Percentiles rank a stretch among this genome's conserved stretches.
These are phyloP conservation scores for Carterocephalus palaemon DNA, from an alignment of 2,888 invertebrate genomes.

Conservation along the genomic window DNA sequence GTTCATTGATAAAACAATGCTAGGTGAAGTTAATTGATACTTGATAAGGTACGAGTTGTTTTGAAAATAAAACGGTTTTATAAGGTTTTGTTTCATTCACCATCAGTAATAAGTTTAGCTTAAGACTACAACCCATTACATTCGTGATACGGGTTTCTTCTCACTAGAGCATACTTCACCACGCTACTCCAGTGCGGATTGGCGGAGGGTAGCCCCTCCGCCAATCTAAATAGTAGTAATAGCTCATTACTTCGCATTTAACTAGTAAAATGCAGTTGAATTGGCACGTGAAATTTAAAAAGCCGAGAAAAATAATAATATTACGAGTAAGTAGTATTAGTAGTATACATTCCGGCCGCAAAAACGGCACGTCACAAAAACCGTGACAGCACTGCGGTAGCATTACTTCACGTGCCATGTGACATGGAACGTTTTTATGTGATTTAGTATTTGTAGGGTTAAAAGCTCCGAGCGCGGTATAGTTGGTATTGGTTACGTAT, in stretches of 20 bases:
- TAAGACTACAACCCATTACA: too few relatives aligned
- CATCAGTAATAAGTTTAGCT: too few relatives aligned
- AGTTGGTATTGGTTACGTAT: conserved; percentile 19
- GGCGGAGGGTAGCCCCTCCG: too few relatives aligned
- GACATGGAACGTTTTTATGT: conserved; percentile 20
- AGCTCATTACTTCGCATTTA: too few relatives aligned
- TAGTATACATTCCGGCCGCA: too few relatives aligned
- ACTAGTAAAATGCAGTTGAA: too few relatives aligned
- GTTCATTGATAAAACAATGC: conserved; percentile 60
- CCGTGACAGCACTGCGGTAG: conserved; percentile 10
- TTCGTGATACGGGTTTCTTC: conserved; percentile 4
- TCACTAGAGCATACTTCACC: too few relatives aligned
- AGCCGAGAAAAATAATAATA: too few relatives aligned
- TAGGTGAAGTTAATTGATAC: conserved; percentile 44
- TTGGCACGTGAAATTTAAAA: too few relatives aligned
- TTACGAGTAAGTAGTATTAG: too few relatives aligned
- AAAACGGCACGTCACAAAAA: conserved; percentile 15
- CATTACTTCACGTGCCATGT: conserved; percentile 16
- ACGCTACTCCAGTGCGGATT: too few relatives aligned
- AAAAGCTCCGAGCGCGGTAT: conserved; percentile 19
- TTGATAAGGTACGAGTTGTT: conserved; percentile 25
- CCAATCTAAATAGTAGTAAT: too few relatives aligned
- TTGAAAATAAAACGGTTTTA: conserved; percentile 27
- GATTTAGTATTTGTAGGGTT: conserved; percentile 21
- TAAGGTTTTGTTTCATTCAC: conserved; percentile 19